These are phyloP conservation scores for Synanthedon myopaeformis DNA, from an alignment of 2,888 invertebrate species.

Conservation along the genomic window DNA sequence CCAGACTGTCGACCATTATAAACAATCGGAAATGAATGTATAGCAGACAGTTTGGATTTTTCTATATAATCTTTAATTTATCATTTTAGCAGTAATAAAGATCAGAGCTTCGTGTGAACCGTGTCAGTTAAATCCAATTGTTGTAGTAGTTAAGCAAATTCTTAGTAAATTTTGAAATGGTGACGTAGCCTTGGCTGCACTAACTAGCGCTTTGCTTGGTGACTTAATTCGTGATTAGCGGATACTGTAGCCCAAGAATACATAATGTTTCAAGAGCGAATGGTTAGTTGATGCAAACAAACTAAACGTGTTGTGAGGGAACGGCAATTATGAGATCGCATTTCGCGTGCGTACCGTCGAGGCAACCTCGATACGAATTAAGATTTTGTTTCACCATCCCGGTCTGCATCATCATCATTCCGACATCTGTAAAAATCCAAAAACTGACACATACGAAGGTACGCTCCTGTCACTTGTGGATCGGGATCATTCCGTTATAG, in stretches of 20 bases:
- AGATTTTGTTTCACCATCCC: conserved; percentile 94
- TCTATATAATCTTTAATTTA: not conserved
- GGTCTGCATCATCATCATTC: conserved; percentile 97
- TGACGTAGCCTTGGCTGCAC: conserved; percentile 55
- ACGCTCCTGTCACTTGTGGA: conserved; percentile 33
- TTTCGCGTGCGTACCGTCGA: conserved; percentile 83
- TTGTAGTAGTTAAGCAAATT: conserved; percentile 15
- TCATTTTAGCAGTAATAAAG: not conserved
- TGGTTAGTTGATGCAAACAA: conserved; percentile 68
- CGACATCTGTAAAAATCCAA: conserved; percentile 90
- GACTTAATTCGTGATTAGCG: conserved; percentile 61
- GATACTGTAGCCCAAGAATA: conserved; percentile 47
- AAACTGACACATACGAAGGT: conserved; percentile 65
- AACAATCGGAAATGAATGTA: too few species aligned
- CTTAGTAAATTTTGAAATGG: conserved; percentile 30
- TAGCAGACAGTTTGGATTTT: conserved; percentile 9
- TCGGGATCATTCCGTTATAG: conserved; percentile 20
- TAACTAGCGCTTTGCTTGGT: conserved; percentile 46
- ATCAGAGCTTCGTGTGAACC: not conserved
- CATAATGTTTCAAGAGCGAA: conserved; percentile 45
- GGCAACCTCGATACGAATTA: conserved; percentile 79
- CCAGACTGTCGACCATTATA: not conserved
- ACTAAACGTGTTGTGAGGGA: conserved; percentile 58
- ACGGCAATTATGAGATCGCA: conserved; percentile 51
- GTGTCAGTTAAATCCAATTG: not conserved